phyloP scores from a whole-genome alignment of 1,140 invertebrate species.

The Linepithema humile region DNA sequence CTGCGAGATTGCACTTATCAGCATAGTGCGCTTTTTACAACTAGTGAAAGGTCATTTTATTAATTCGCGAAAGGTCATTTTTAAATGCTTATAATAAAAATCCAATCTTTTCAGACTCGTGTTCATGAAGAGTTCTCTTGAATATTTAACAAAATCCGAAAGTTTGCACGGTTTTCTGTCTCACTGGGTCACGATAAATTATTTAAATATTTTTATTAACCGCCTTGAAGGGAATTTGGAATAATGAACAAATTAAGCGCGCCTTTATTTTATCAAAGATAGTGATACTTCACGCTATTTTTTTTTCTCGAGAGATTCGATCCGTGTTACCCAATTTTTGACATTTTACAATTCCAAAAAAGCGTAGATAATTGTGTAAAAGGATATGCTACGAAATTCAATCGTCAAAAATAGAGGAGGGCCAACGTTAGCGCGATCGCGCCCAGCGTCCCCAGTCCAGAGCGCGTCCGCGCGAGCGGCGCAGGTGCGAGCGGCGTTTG shows the following conservation, averaged over 20 bases:
- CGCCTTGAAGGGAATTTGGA: no score
- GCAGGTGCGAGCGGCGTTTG: conserved; percentile 68
- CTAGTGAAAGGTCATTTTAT: conserved; percentile 4
- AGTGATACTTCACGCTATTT: background rate
- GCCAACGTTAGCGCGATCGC: conserved; percentile 6
- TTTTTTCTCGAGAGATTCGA: background rate
- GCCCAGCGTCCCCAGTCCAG: background rate
- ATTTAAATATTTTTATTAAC: background rate
- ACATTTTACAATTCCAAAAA: background rate
- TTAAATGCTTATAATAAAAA: background rate
- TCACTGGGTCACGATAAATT: no score
- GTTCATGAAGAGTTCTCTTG: no score
- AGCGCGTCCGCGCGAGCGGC: conserved; percentile 21
- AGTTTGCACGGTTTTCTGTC: no score
- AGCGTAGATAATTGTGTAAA: background rate
- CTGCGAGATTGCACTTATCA: conserved; percentile 30
- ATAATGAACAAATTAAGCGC: no score
- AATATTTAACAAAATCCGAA: background rate
- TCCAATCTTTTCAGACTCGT: background rate
- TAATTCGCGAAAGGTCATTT: conserved; percentile 14
- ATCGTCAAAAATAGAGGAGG: conserved; percentile 14
- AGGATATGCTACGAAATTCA: background rate
- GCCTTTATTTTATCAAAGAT: no score
- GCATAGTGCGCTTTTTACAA: conserved; percentile 9
- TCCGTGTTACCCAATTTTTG: background rate